phyloP scores from a whole-genome alignment of 2,797 vertebrate genomes.

The Dryobates pubescens region DNA sequence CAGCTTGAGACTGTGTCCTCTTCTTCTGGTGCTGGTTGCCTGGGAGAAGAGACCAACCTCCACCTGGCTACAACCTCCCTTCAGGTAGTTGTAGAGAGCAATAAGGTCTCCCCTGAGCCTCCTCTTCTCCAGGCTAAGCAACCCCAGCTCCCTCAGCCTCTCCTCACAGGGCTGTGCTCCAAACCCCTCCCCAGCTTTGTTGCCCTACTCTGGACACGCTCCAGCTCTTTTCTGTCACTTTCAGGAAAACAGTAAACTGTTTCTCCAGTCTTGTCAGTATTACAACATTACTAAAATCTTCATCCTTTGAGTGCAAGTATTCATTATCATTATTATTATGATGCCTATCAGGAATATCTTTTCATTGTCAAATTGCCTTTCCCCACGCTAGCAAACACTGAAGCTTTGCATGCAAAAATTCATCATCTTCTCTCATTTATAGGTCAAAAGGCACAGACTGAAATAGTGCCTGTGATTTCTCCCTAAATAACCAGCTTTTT shows the following conservation, averaged over 20 bases:
- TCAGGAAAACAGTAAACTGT: slow-evolving; percentile 22
- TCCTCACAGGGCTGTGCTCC: too few species aligned
- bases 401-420: slow-evolving; percentile 25
- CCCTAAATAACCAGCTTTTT: slow-evolving; percentile 54
- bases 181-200: too few species aligned
- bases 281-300: slow-evolving; percentile 26
- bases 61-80: too few species aligned
- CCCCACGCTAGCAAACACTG: slow-evolving; percentile 39
- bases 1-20: too few species aligned
- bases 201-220: too few species aligned
- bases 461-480: slow-evolving; percentile 54
- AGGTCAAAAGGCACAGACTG: slow-evolving; percentile 57
- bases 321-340: slow-evolving; percentile 47
- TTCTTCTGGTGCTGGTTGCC: too few species aligned
- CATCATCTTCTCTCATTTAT: slow-evolving; percentile 38
- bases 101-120: too few species aligned
- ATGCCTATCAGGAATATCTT: slow-evolving; percentile 19
- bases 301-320: slow-evolving; percentile 34
- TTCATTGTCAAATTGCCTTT: slow-evolving; percentile 45
- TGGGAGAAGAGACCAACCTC: too few species aligned
- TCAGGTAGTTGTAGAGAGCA: too few species aligned
- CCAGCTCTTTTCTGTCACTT: not conserved
- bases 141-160: too few species aligned
- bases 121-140: too few species aligned
- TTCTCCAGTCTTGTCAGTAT: not conserved